These are phyloP conservation scores for Heliconius eleuchia DNA, from an alignment of 1,140 invertebrate species.

Conservation along the genomic window DNA sequence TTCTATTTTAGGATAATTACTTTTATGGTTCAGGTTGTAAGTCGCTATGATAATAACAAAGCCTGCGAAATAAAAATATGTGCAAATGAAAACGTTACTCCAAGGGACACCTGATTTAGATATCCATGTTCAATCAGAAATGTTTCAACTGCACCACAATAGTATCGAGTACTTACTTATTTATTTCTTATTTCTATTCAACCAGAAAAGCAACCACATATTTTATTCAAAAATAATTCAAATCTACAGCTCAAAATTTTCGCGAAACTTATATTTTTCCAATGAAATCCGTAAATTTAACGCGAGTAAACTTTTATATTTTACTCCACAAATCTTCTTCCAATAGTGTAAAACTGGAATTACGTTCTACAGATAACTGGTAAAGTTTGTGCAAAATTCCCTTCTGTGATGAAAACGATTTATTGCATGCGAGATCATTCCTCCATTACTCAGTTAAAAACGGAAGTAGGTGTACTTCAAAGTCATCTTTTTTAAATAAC, in stretches of 20 bases:
- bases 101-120: no score
- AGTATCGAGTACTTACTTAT: neutral
- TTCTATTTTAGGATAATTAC: no score
- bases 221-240: neutral
- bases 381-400: neutral
- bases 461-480: neutral
- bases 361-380: slow-evolving; percentile 3
- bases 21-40: neutral
- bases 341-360: neutral
- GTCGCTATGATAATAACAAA: no score
- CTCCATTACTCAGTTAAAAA: neutral
- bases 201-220: neutral
- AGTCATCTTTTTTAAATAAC: neutral
- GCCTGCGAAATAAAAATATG: no score
- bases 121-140: no score
- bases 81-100: no score
- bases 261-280: neutral
- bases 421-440: neutral
- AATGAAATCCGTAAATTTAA: neutral
- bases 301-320: neutral
- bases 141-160: neutral
- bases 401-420: neutral
- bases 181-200: neutral
- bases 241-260: neutral
- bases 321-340: neutral